phyloP scores from a whole-genome alignment of 1,140 invertebrate genomes.

The Panulirus ornatus region DNA sequence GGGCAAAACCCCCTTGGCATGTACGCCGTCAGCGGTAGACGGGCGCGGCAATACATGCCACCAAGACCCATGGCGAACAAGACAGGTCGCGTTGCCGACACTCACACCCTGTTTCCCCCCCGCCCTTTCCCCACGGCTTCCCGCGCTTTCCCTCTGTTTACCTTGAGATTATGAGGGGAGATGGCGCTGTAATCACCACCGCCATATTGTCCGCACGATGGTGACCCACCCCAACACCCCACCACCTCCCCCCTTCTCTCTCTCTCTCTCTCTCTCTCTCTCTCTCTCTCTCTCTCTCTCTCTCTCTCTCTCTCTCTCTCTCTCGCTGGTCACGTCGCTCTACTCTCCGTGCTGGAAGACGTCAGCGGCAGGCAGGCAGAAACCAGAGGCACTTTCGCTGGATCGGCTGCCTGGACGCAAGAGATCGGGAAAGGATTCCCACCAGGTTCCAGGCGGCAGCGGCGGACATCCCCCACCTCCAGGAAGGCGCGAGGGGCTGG shows the following conservation, averaged over 20 bases:
- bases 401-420: too few relatives aligned
- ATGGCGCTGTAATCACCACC: slow-evolving; percentile 69
- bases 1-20: not conserved
- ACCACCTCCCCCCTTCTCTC: too few relatives aligned
- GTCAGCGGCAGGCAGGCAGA: too few relatives aligned
- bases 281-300: slow-evolving; percentile 55
- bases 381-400: too few relatives aligned
- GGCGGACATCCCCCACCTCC: too few relatives aligned
- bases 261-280: slow-evolving; percentile 60
- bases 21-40: not conserved
- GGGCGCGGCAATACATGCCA: slow-evolving; percentile 38
- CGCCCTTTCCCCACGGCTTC: slow-evolving; percentile 15
- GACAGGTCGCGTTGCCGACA: slow-evolving; percentile 24
- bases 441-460: too few relatives aligned
- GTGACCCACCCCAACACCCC: too few relatives aligned
- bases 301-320: slow-evolving; percentile 59
- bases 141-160: slow-evolving; percentile 68
- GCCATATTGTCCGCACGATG: slow-evolving; percentile 70
- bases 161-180: slow-evolving; percentile 73
- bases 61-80: slow-evolving; percentile 32
- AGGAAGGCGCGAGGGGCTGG: too few relatives aligned
- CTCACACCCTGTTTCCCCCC: slow-evolving; percentile 33
- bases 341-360: too few relatives aligned
- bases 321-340: slow-evolving; percentile 56
- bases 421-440: too few relatives aligned